Percentiles rank a stretch among this genome's conserved stretches.
Conservation (phyloP, 1,140 invertebrate species). For the Brachionus rotundiformis region DNA sequence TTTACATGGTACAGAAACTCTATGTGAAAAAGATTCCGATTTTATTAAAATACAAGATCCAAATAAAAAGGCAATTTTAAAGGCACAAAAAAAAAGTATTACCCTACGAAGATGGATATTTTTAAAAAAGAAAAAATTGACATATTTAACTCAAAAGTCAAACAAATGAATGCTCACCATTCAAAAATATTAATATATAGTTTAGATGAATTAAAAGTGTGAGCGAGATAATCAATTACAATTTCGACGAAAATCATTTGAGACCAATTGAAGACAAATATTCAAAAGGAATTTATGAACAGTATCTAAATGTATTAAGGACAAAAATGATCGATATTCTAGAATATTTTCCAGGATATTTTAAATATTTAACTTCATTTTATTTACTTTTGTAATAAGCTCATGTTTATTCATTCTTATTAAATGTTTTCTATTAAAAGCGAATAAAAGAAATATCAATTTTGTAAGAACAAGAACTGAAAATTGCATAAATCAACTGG, state of each 20-base stretch:
- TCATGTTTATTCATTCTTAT: too few relatives aligned
- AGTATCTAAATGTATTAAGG: too few relatives aligned
- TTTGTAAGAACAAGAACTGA: too few relatives aligned
- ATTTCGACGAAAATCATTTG: background rate
- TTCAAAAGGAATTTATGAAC: background rate
- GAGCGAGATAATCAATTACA: background rate
- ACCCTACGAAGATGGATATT: background rate
- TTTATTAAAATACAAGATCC: background rate
- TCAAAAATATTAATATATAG: background rate
- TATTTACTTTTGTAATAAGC: too few relatives aligned
- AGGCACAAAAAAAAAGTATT: background rate
- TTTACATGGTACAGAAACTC: background rate
- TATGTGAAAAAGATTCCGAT: background rate
- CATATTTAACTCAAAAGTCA: background rate
- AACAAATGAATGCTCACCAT: background rate
- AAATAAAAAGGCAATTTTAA: background rate
- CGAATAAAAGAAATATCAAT: too few relatives aligned
- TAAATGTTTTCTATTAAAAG: too few relatives aligned
- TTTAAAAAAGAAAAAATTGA: background rate
- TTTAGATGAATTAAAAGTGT: background rate
- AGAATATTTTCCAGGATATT: too few relatives aligned
- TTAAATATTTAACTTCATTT: too few relatives aligned
- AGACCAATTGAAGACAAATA: background rate
- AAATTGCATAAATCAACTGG: too few relatives aligned
- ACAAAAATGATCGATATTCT: background rate